Conservation (phyloP, 2,888 invertebrate genomes). For the Chorisops tibialis region DNA sequence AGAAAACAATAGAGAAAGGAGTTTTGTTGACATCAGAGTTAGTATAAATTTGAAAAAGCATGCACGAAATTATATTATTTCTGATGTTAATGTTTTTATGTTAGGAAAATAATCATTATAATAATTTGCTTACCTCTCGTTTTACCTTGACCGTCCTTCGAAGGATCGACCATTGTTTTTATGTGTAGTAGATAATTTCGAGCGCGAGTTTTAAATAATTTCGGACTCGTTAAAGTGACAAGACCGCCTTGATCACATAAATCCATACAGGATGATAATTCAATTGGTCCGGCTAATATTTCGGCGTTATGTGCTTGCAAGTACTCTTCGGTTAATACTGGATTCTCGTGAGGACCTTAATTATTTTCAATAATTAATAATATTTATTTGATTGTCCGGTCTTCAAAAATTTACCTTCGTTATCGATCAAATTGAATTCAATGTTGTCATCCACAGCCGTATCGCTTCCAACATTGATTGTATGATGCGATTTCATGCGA, state of each 20-base stretch:
- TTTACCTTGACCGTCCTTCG: conserved; percentile 57
- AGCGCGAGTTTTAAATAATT: conserved; percentile 72
- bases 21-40: not conserved
- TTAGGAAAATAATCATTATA: too few species aligned
- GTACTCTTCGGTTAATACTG: conserved; percentile 76
- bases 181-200: conserved; percentile 78
- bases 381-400: not conserved
- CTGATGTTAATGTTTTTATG: not conserved
- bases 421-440: conserved; percentile 44
- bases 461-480: conserved; percentile 52
- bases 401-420: conserved; percentile 29
- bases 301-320: conserved; percentile 84
- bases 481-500: conserved; percentile 53
- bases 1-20: not conserved
- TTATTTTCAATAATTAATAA: conserved; percentile 30
- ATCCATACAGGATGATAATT: conserved; percentile 77
- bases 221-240: conserved; percentile 82
- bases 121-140: conserved; percentile 45
- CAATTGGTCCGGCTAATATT: conserved; percentile 84
- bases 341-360: conserved; percentile 60
- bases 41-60: conserved; percentile 29
- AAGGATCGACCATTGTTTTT: conserved; percentile 64
- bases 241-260: conserved; percentile 80
- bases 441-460: conserved; percentile 50
- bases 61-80: conserved; percentile 21